Base-by-base conservation (phyloP, 1,140 invertebrate species). In the Drosophila ironensis region DNA sequence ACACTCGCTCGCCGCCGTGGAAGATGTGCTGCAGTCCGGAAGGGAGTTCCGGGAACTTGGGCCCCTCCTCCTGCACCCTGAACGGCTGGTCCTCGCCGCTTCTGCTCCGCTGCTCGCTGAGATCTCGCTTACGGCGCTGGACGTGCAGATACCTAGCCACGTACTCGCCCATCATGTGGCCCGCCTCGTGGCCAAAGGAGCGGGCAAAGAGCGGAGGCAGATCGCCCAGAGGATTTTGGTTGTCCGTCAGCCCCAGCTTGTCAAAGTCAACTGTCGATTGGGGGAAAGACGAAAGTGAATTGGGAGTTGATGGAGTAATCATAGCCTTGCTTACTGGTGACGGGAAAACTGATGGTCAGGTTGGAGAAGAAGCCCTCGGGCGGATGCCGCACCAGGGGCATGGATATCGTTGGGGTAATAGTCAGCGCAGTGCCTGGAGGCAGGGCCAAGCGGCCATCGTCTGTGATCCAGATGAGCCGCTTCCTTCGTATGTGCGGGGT, bases 291-390 rank as follows among this genome's bases (percentile, higher is more conserved):
- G 12, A 12, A 17, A 11, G 4, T 1, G 4, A 12, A 11, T 11
- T 12, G n/a, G 30, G 12, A 64, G 74, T 19, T 51, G 66, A 73
- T 52, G 41, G 46, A 63, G 28, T 17, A 56, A 54, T 69, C 20
- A 33, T 42, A 16, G 6, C 12, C 20, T 37, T 4, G 93, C 94
- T 94, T 91, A 97, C 95, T 96, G 76, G 95, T 95, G 87, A 97
- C 95, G n/a, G 96, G 96, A 63, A 96, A 92, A 90, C 95, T 96
- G 76, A 96, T 93, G 17, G 95, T 94, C 91, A 97, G 92, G 81
- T 96, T 96, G 47, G 95, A 96, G 56, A 95, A 92, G 88, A 96
- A 96, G 38, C 95, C 96, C 77, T 95, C 93, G 1, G 95, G 95
- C 14, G 95, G 95, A 91, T 96, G 94, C 48, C 95, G 91, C 0